Percentiles rank a stretch among this genome's conserved stretches.
Conservation (phyloP, 2,797 vertebrate genomes). For the Myotis vivesi region DNA sequence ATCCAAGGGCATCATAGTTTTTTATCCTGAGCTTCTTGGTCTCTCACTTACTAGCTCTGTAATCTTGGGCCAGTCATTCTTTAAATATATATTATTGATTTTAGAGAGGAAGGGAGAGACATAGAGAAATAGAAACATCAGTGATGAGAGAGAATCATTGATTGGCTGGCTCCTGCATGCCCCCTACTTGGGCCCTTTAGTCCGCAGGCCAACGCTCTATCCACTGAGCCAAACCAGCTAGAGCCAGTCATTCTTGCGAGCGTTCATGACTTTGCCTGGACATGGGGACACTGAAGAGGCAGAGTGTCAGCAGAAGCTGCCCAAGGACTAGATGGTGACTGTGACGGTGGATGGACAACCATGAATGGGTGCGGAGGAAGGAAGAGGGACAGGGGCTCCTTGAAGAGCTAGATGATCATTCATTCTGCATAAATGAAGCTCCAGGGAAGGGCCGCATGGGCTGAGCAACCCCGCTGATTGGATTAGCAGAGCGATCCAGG, state of each 20-base stretch:
- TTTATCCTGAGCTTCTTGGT: neutral
- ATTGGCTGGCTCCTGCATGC: no score
- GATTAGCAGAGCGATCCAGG: neutral
- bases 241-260: neutral
- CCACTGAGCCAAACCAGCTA: no score
- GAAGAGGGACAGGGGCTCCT: neutral
- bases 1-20: neutral
- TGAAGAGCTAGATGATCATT: neutral
- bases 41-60: neutral
- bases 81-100: no score
- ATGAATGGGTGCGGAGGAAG: no score
- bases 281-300: fast-evolving
- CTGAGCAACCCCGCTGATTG: neutral
- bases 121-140: no score
- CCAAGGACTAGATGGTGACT: neutral
- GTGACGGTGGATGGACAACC: neutral
- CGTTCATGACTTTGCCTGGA: neutral
- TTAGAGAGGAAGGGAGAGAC: no score
- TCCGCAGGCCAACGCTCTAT: no score
- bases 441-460: neutral
- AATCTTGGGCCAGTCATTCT: neutral
- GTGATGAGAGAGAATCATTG: no score
- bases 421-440: neutral
- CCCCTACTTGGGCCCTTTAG: no score
- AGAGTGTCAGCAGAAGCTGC: no score